Evolutionary conservation across 2,797 vertebrate species (phyloP), one percentile per base, ranked within the genome.

Genomic region (Typhlichthys subterraneus): DNA sequence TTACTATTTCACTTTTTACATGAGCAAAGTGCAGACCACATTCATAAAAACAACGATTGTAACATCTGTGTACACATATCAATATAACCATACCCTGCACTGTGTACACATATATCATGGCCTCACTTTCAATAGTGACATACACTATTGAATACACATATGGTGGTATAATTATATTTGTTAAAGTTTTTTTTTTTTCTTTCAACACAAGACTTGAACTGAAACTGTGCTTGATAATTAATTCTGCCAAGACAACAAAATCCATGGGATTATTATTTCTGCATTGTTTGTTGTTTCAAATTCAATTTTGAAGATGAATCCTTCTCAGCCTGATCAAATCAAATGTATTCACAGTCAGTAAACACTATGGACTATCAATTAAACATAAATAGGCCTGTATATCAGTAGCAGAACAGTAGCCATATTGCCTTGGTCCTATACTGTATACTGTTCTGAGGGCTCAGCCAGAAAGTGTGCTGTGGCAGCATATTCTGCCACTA

Each of bases 401-500:
- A 17, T 12, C 10, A 45, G 17, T 19, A 12, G 12, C n/a, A 7
- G 19, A 53, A 29, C 12, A 29, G 17, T 12, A 38, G 38, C n/a
- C 51, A 54, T 48, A 53, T 3, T 14, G 49, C 57, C 9, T 50
- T 67, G 63, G 68, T 76, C 57, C 1, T 11, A 29, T 29, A 11
- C 7, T 5, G 33, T 65, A 67, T 66, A 48, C 53, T 71, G 60
- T 66, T 46, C 53, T 70, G 60, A 49, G 38, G 74, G 63, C 55
- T 48, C 56, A 69, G 53, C 64, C 63, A 57, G 29, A 15, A 57
- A 62, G 56, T 82, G 63, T 53, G 57, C n/a, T 67, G 45, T 61
- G 69, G 69, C 70, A 61, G 63, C 74, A 80, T 53, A 79, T 66
- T 77, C 67, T 78, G 69, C 70, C 75, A 63, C 80, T 76, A 72